These are phyloP conservation scores for Nysson spinosus DNA, from an alignment of 2,888 invertebrate species.

Conservation along the genomic window DNA sequence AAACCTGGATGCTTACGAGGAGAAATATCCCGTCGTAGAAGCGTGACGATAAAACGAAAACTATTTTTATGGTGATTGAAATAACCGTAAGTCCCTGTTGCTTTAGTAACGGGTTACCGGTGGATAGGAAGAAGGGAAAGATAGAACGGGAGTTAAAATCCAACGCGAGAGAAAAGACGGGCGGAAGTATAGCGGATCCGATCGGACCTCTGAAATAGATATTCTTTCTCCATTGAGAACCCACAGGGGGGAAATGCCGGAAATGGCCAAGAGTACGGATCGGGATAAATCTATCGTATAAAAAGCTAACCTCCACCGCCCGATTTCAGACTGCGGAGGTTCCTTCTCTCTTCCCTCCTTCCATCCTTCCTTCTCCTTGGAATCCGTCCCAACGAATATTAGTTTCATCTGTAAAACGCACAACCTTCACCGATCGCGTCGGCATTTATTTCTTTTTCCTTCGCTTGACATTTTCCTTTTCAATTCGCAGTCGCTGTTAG, in stretches of 20 bases:
- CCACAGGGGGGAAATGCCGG: no score
- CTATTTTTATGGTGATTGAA: slow-evolving; percentile 43
- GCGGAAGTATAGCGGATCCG: neutral
- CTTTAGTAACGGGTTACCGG: neutral
- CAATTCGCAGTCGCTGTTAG: neutral
- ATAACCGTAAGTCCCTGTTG: slow-evolving; percentile 33
- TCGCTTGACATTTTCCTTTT: neutral
- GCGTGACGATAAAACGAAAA: slow-evolving; percentile 22
- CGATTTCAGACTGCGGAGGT: slow-evolving; percentile 1
- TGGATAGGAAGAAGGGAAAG: slow-evolving; percentile 4
- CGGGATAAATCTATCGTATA: slow-evolving; percentile 45
- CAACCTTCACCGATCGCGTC: slow-evolving; percentile 45
- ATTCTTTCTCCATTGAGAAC: slow-evolving; percentile 44
- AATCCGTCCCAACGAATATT: slow-evolving; percentile 54
- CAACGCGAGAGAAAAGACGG: neutral
- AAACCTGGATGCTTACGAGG: neutral
- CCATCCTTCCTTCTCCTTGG: slow-evolving; percentile 22
- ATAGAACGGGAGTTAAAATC: neutral
- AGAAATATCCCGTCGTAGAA: neutral
- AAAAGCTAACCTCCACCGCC: slow-evolving; percentile 46
- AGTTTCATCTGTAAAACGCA: slow-evolving; percentile 63
- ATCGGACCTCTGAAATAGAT: slow-evolving; percentile 38
- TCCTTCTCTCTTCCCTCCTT: neutral
- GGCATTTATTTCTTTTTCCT: slow-evolving; percentile 20
- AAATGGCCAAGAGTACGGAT: slow-evolving; percentile 43